Base-by-base conservation (phyloP, 1,140 invertebrate species). In the Neodiprion lecontei region DNA sequence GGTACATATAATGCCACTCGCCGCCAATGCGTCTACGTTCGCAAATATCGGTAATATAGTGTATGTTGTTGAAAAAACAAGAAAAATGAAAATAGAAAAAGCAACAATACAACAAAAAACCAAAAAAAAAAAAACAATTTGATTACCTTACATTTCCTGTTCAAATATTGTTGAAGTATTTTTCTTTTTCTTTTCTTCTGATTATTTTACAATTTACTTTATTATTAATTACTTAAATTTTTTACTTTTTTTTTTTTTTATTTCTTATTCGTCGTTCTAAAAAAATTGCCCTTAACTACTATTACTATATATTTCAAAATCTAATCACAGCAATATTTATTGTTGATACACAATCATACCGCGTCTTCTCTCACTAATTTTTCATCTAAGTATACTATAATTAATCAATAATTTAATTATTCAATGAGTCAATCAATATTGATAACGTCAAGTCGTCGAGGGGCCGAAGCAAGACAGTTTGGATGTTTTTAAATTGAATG, bases 311-410 rank as follows among this genome's bases (percentile, higher is more conserved):
- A 40, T 75, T 86, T 86, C 85, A 84, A 86, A 40, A 85, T 88
- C 86, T 88, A 88, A 88, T 88, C 86, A 88, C 87, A 88, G 87
- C 86, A 88, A 88, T 86, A 87, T 87, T 88, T 88, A 88, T 88
- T 88, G 87, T 88, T 88, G 86, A 88, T 88, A 88, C 84, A 88
- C 85, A 85, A 88, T 88, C 86, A 86, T 88, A 88, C 86, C 86
- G 82, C 82, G 74, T 87, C 83, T 40, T 40, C 28, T 87, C 82
- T 87, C 83, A 85, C 84, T 85, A 87, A 85, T 79, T 84, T 76
- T 84, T 85, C 78, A 78, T 81, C 74, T 80, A 40, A 40, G 5
- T 40, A 40, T 40, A 40, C 28, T 40, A 40, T 40, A 40, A 40
- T 40, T 40, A 40, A 40, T 40, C 28, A 40, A 4, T 40, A 3